Base-by-base conservation (phyloP, 2,797 vertebrate genomes). In the Podarcis lilfordi region DNA sequence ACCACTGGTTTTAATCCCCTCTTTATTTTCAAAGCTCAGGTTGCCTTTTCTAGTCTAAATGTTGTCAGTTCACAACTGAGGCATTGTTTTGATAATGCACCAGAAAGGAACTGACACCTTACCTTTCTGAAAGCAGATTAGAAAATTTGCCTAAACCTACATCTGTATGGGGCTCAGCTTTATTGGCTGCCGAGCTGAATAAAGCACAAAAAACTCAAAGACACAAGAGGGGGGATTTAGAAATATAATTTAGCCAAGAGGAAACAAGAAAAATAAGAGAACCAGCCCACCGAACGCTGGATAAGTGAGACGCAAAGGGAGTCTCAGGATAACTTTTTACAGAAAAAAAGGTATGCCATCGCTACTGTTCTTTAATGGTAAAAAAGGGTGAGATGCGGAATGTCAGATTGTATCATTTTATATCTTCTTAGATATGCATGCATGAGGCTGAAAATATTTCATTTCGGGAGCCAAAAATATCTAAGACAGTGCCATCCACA, bases 171-270 rank as follows among this genome's bases (percentile, higher is more conserved):
- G 66, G 79, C 37, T 85, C 45, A 87, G 29, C 84, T 91, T 55
- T 86, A 37, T 86, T 87, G 88, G 78, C 79, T 92, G 82, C 75
- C 88, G 76, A 75, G 87, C 91, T 91, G 91, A 78, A 92, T 35
- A 78, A 80, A 87, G 80, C 37, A 55, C 85, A 80, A 75, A 91
- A 90, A 93, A 37, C 23, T 71, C 88, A 91, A 78, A 91, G 40
- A 89, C 84, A 90, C 21, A 37, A 76, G 2, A 83, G 82, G 90
- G 50, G 27, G 13, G 77, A 81, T 82, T 94, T 72, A 89, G 72
- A 88, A 19, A 87, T 55, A 90, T 71, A 94, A 92, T 91, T 91
- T 91, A 94, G 91, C 29, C 27, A 91, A 91, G 87, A 93, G 61
- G 55, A 88, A 91, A 40, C 76, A 91, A 88, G 45, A 29, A 83